Evolutionary conservation across 2,113 vertebrate species (phyloP).

Genomic region (Salvelinus alpinus): DNA sequence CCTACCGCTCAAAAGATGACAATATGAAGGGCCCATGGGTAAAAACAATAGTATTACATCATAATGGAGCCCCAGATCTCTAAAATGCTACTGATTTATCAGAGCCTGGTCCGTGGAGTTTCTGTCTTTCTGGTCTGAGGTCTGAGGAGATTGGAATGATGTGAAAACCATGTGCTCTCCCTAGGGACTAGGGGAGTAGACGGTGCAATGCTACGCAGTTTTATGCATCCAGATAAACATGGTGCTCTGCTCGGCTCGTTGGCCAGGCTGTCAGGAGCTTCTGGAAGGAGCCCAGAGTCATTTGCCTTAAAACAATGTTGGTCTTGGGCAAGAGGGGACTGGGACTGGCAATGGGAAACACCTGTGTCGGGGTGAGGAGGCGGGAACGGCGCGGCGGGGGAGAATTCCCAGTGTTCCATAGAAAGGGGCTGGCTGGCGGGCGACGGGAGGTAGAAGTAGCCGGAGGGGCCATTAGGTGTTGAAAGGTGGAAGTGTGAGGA

Average conservation of each 20-base stretch:
- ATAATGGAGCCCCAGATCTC: background rate
- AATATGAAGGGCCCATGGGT: background rate
- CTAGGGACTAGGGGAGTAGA: constrained; percentile 70
- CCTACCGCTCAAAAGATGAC: background rate
- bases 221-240: constrained; percentile 86
- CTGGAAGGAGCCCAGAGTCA: constrained; percentile 76
- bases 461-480: constrained; percentile 56
- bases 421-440: background rate
- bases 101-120: background rate
- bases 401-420: constrained; percentile 11
- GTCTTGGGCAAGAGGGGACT: constrained; percentile 71
- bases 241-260: constrained; percentile 38
- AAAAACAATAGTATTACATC: background rate
- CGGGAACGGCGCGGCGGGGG: constrained; percentile 18
- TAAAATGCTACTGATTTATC: constrained; percentile 1
- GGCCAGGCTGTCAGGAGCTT: constrained; percentile 78
- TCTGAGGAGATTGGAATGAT: constrained; percentile 60
- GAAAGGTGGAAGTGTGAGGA: constrained; percentile 65
- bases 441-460: constrained; percentile 26
- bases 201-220: constrained; percentile 69
- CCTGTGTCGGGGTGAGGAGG: constrained; percentile 76
- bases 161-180: constrained; percentile 82
- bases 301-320: constrained; percentile 78
- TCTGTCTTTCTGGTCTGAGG: constrained; percentile 27
- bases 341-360: constrained; percentile 85